Evolutionary conservation across 2,113 vertebrate genomes (phyloP), one percentile per base, ranked within the genome.

Genomic region (Myrmophylax atrothorax): DNA sequence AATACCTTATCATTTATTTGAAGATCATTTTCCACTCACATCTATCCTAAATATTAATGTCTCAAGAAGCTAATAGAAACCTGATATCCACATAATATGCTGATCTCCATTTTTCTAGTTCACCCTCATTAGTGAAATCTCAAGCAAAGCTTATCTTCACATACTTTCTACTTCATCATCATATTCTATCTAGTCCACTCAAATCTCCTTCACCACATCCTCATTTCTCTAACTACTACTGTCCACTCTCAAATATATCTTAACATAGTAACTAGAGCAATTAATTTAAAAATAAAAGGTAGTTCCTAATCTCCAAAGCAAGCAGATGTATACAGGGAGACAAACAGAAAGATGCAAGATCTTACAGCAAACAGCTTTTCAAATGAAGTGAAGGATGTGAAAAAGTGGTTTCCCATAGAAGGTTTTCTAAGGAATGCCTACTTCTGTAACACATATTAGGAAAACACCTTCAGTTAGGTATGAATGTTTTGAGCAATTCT

Each of bases 1-100:
- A 97, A 97, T 97, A 96, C 86, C 96, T 90, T 72, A 84, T 18
- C 56, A 95, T 93, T 95, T 87, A 90, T 96, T 93, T 94, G 84
- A 97, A 88, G 84, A 95, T 77, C 75, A 85, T 94, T 85, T 96
- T 91, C 75, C 33, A 89, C 70, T 95, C 87, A 77, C 3, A 8
- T 96, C 90, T 88, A 84, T 95, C 90, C 63, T 77, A 93, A 95
- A 91, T 90, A 97, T 77, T 93, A 92, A 94, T 89, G 75, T 63
- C 82, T 94, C 55, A 86, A 96, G 94, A 90, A 93, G 88, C 63
- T 95, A 95, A 91, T 86, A 94, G 90, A 93, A 94, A 95, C 90
- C 75, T 91, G 91, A 96, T 93, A 93, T 40, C 75, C 75, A 83
- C 29, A 70, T 88, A 96, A 93, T 93, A 83, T 42, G 85, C 74